A percentile compares a stretch with the other conserved stretches of the same genome.
Evolutionary conservation across 2,797 vertebrate species (phyloP).

Genomic region (Poeciliopsis infans): DNA sequence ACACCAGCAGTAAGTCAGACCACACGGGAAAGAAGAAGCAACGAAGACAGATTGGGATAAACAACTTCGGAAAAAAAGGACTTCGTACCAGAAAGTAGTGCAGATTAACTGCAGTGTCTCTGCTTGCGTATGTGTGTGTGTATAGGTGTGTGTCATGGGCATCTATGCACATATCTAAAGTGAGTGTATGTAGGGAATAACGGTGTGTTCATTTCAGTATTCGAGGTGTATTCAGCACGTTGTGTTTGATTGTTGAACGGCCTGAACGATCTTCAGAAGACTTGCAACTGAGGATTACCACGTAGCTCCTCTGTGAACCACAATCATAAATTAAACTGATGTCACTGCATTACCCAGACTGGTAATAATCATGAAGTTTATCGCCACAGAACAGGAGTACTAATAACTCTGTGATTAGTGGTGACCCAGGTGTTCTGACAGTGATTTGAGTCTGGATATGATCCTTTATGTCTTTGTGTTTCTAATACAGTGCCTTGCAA

Average conservation of each 20-base stretch:
- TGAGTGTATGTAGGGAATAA: conserved; percentile 36
- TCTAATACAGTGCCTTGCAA: conserved; percentile 19
- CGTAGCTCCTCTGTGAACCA: conserved; percentile 66
- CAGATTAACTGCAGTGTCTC: conserved; percentile 33
- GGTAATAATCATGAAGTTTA: conserved; percentile 65
- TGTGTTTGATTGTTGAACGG: conserved; percentile 61
- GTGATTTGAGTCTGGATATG: conserved; percentile 41
- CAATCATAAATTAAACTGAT: conserved; percentile 71
- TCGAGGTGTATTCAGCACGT: conserved; percentile 57
- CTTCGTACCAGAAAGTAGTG: conserved; percentile 49
- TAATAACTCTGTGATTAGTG: conserved; percentile 51
- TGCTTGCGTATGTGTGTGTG: conserved; percentile 8
- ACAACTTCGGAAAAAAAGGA: conserved; percentile 52
- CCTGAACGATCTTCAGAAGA: conserved; percentile 31
- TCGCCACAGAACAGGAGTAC: conserved; percentile 64
- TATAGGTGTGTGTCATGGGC: conserved; percentile 26
- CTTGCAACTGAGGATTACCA: conserved; percentile 52
- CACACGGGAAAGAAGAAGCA: conserved; percentile 41
- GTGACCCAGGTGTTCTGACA: conserved; percentile 56
- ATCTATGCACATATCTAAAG: conserved; percentile 25
- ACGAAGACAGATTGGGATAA: conserved; percentile 51
- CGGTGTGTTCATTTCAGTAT: conserved; percentile 57
- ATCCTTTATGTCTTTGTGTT: conserved; percentile 30
- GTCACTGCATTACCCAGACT: conserved; percentile 65
- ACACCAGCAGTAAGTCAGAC: conserved; percentile 76